Conservation (phyloP, 1,140 invertebrate genomes). For the Cotesia glomerata region DNA sequence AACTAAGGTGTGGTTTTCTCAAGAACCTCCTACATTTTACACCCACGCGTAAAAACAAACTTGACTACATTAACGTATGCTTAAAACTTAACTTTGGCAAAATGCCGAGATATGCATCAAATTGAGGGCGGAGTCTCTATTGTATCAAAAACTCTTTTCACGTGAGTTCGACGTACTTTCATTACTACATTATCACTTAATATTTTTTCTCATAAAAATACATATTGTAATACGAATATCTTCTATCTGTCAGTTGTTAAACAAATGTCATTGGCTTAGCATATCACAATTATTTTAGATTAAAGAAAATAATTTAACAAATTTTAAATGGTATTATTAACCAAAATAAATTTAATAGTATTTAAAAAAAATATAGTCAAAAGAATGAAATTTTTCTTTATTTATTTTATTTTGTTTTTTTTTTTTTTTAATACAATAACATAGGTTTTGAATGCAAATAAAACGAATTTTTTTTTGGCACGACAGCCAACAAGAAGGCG, state of each 20-base stretch:
- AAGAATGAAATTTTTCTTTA: not conserved
- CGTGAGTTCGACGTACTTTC: conserved; percentile 12
- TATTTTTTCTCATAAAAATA: not conserved
- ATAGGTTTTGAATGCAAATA: conserved; percentile 23
- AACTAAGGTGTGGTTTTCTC: conserved; percentile 45
- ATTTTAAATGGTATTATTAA: not conserved
- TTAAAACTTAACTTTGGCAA: conserved; percentile 7
- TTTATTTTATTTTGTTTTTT: not conserved
- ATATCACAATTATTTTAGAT: too few relatives aligned
- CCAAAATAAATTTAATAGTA: not conserved
- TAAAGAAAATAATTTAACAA: not conserved
- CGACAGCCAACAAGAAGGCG: conserved; percentile 40
- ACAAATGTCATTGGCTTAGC: too few relatives aligned
- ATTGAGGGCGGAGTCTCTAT: conserved; percentile 23
- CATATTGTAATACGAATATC: not conserved
- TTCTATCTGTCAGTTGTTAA: not conserved
- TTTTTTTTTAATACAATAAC: not conserved
- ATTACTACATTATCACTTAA: conserved; percentile 22
- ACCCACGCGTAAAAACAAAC: conserved; percentile 39
- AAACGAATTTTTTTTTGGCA: conserved; percentile 37
- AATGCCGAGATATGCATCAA: conserved; percentile 17
- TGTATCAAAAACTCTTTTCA: conserved; percentile 14
- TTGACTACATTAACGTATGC: not conserved
- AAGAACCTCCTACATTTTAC: conserved; percentile 50
- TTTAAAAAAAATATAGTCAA: not conserved